Evolutionary conservation across 1,140 invertebrate genomes (phyloP).

Genomic region (Vanessa tameamea): DNA sequence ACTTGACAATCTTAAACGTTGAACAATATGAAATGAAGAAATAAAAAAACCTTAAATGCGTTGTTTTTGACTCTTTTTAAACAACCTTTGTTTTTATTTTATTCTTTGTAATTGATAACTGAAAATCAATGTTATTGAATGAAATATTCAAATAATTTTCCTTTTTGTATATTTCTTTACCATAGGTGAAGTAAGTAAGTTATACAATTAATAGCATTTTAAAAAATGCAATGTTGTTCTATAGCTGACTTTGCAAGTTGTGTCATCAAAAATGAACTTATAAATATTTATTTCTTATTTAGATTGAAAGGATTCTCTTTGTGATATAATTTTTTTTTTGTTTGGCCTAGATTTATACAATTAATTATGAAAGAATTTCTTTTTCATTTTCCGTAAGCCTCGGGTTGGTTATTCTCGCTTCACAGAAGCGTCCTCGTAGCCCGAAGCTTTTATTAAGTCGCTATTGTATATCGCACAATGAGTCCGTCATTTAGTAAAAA

Average conservation of each 20-base stretch:
- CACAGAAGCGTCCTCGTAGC: slow-evolving; percentile 3
- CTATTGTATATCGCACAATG: slow-evolving; percentile 6
- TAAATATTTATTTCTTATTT: too few relatives aligned
- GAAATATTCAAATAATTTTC: too few relatives aligned
- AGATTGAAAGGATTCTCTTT: too few relatives aligned
- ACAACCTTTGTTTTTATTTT: too few relatives aligned
- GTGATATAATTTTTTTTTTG: not conserved
- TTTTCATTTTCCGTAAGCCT: not conserved
- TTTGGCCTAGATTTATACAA: not conserved
- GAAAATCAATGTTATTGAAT: too few relatives aligned
- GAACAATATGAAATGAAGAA: slow-evolving; percentile 30
- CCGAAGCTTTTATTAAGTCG: slow-evolving; percentile 5
- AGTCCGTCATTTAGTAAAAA: not conserved
- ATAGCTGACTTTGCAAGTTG: too few relatives aligned
- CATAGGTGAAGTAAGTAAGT: too few relatives aligned
- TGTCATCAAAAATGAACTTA: too few relatives aligned
- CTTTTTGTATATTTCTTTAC: too few relatives aligned
- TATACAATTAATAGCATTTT: too few relatives aligned
- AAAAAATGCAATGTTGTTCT: too few relatives aligned
- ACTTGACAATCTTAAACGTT: slow-evolving; percentile 36
- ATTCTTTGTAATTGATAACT: too few relatives aligned
- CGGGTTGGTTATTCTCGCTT: not conserved
- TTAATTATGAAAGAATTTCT: not conserved
- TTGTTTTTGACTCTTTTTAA: slow-evolving; percentile 22
- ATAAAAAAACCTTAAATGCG: slow-evolving; percentile 14